Evolutionary conservation across 64 coral and sea anemone genomes (phyloP).

Genomic region (Pocillopora verrucosa): DNA sequence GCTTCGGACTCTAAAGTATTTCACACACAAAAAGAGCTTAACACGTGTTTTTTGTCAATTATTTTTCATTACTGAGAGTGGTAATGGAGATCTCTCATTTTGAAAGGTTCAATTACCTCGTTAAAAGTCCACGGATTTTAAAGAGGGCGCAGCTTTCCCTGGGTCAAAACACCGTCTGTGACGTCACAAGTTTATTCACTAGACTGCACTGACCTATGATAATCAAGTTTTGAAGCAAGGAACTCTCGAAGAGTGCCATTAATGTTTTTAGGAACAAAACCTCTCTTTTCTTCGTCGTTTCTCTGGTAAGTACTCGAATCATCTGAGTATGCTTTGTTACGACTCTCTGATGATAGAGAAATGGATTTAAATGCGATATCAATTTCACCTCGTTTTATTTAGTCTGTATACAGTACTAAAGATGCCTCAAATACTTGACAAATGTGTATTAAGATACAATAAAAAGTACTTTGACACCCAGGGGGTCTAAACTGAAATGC

Average conservation of each 20-base stretch:
- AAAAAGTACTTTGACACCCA: neutral
- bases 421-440: neutral
- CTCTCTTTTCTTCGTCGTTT: no score
- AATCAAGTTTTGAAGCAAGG: neutral
- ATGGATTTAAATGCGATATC: conserved; percentile 9
- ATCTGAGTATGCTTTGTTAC: neutral
- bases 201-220: neutral
- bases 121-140: neutral
- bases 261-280: neutral
- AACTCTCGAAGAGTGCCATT: neutral
- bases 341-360: neutral
- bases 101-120: conserved; percentile 17
- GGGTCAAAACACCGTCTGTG: neutral
- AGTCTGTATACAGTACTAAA: neutral
- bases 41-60: conserved; percentile 35
- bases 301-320: neutral
- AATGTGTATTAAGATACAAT: neutral
- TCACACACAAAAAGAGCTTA: conserved; percentile 5
- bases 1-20: neutral
- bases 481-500: neutral
- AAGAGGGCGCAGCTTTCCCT: neutral
- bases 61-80: conserved; percentile 9
- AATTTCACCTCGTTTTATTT: neutral
- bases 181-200: neutral
- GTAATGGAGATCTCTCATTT: conserved; percentile 25